Evolutionary conservation across 2,113 vertebrate species (phyloP).

Genomic region (Ictidomys tridecemlineatus): DNA sequence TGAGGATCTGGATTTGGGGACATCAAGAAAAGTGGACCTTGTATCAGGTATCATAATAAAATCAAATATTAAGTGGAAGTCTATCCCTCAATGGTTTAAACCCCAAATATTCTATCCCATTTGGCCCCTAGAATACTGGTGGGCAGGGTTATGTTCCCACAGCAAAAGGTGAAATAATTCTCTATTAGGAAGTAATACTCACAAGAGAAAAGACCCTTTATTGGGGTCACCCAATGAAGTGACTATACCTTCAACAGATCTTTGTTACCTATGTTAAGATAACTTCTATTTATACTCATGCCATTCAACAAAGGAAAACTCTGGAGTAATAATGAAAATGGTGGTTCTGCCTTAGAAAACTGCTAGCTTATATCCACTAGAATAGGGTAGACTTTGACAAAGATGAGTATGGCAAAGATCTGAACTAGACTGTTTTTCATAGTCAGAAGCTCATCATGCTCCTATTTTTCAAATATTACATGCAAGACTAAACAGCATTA

Average conservation of each 20-base stretch:
- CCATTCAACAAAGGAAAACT: neutral
- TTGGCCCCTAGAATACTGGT: neutral
- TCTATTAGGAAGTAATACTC: neutral
- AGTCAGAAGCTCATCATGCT: neutral
- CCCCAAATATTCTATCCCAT: neutral
- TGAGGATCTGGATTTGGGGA: neutral
- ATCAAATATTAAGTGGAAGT: constrained; percentile 10
- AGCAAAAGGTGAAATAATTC: neutral
- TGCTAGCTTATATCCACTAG: neutral
- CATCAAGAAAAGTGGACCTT: neutral
- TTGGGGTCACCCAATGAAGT: neutral
- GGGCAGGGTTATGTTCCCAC: neutral
- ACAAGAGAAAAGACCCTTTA: neutral
- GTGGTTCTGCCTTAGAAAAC: neutral
- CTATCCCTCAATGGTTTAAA: neutral
- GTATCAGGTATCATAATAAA: neutral
- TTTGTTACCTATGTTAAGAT: neutral
- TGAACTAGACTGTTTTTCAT: neutral
- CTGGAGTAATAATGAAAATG: neutral
- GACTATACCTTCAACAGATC: neutral
- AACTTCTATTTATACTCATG: neutral
- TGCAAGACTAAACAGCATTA: neutral
- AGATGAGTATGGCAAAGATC: neutral
- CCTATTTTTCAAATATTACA: neutral
- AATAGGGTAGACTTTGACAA: neutral